Evolutionary conservation across 2,113 vertebrate species (phyloP).

Genomic region (Mus pahari): DNA sequence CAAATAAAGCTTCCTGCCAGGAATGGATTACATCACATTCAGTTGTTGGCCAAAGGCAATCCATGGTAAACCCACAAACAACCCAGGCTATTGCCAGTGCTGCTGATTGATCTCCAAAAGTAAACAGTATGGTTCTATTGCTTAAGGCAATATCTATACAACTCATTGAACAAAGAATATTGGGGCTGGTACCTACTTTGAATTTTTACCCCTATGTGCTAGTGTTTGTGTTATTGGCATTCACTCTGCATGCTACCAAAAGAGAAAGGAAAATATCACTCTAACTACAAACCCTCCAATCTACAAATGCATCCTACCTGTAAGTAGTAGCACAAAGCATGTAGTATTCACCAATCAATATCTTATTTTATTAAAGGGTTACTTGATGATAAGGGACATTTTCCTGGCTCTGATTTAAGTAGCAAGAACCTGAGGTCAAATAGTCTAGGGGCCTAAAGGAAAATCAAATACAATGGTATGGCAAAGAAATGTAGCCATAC

Average conservation of each 20-base stretch:
- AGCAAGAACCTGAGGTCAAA: not conserved
- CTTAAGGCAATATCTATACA: not conserved
- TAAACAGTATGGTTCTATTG: not conserved
- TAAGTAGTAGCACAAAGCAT: not conserved
- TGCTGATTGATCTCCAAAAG: not conserved
- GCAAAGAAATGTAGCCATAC: not conserved
- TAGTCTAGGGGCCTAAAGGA: accelerated
- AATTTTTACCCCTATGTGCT: accelerated
- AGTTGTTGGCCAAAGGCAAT: not conserved
- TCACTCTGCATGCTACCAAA: not conserved
- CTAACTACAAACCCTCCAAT: not conserved
- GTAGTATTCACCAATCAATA: not conserved
- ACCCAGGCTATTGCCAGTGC: accelerated
- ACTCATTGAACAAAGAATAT: not conserved
- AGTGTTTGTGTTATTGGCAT: not conserved
- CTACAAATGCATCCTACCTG: too few species aligned
- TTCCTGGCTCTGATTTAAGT: not conserved
- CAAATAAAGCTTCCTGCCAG: not conserved
- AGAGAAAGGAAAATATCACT: not conserved
- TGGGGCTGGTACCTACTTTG: too few species aligned
- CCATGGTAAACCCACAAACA: not conserved
- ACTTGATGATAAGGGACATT: not conserved
- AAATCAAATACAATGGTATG: not conserved
- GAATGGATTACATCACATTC: not conserved
- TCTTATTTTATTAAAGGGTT: not conserved